Evolutionary conservation across 2,113 vertebrate genomes (phyloP), one percentile per base, ranked within the genome.

Genomic region (Urocynchramus pylzowi): DNA sequence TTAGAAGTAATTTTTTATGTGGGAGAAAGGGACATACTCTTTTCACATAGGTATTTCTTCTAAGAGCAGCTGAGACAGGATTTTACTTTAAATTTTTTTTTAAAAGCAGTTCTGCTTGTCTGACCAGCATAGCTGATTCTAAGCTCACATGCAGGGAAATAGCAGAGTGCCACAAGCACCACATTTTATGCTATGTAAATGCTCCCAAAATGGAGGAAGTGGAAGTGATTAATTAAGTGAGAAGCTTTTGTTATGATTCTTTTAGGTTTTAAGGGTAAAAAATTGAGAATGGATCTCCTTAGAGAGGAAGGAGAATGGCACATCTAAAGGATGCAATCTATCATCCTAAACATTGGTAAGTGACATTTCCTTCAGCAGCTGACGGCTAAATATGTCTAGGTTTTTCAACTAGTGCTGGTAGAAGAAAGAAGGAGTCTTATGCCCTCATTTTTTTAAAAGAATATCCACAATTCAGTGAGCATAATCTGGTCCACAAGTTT

Each of bases 241-340:
- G 88, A 93, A 89, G 76, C 80, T 94, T 96, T 93, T 96, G 92
- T 95, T 92, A 96, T 96, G 95, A 94, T 93, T 97, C 90, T 94
- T 97, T 88, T 78, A 95, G 92, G 90, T 86, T 95, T 96, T 96
- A 95, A 92, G 87, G 54, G 71, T 93, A 89, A 95, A 96, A 97
- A 94, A 86, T 77, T 90, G 95, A 95, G 95, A 96, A 95, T 95
- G 92, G 52, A 96, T 95, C 89, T 96, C 92, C 95, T 95, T 78
- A 78, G 92, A 94, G 95, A 96, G 93, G 93, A 95, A 96, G 61
- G 74, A 94, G 85, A 97, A 95, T 92, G 86, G 89, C 89, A 92
- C 64, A 95, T 95, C 83, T 95, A 87, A 96, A 92, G 92, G 73
- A 93, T 24, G 57, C 83, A 92, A 96, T 96, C 74, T 93, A 92